Base-by-base conservation (phyloP, 2,888 invertebrate genomes). In the Caenorhabditis sp. region DNA sequence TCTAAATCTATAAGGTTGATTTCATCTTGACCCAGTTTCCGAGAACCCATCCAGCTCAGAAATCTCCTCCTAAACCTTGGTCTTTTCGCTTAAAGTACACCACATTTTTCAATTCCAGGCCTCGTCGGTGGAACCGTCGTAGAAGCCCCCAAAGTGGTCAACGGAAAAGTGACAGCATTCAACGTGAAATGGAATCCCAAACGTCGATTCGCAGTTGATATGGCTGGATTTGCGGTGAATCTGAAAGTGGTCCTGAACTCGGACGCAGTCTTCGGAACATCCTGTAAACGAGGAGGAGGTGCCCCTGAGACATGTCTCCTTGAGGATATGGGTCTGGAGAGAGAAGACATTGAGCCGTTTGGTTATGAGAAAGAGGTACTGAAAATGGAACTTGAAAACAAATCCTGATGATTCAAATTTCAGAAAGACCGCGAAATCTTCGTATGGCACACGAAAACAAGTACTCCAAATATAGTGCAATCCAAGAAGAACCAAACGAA, bases 261-360 rank as follows among this genome's bases (percentile, higher is more conserved):
- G 16, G 80, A 70, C n/a, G 61, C 70, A 5, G 79, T 70, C 4
- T 89, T 89, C 44, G 86, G 86, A 31, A 85, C 84, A 1, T 66
- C 77, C 0, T 89, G 89, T 68, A 81, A 84, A 41, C 76, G 86
- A 22, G 89, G 86, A 12, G 79, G 59, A 10, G 89, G 88, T 19
- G 87, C 89, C 5, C 89, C 89, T 1, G 89, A 89, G 47, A 87
- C 89, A 0, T 89, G 89, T 82, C 72, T 89, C n/a, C 63, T 89
- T 4, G 86, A 88, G 73, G 86, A 87, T 63, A 80, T 89, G 77
- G 86, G 85, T 7, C 54, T 89, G 12, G 73, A 68, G 24, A 44
- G 73, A n/a, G 69, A 80, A 0, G 88, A 89, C 49, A 84, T 89
- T 47, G 88, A 89, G 54, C 89, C 89, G 4, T 89, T 89, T 61